Evolutionary conservation across 2,113 vertebrate species (phyloP), one percentile per base, ranked within the genome.

Genomic region (Rhinopomastus cyanomelas): DNA sequence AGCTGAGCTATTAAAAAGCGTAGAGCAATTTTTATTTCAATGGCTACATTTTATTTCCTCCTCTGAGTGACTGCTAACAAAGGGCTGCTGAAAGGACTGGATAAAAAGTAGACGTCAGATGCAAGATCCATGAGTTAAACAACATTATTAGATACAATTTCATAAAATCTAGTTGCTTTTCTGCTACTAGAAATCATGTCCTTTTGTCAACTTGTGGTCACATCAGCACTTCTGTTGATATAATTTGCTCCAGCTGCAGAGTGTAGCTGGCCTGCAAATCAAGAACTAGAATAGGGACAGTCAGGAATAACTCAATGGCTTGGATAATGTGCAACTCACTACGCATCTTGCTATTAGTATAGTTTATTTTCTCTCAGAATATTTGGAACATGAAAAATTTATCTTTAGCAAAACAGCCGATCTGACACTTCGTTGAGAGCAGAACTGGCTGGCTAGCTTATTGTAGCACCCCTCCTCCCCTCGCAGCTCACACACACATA

Each of bases 121-220:
- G 97, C 97, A 98, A 97, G 97, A 98, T 98, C 97, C 97, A 97
- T 96, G 97, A 98, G 97, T 98, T 98, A 97, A 98, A 98, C 97
- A 98, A 98, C 97, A 98, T 98, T 98, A 98, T 98, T 98, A 98
- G 97, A 98, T 98, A 98, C 97, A 98, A 98, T 98, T 98, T 98
- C 97, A 98, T 98, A 98, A 98, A 98, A 98, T 98, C 97, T 98
- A 98, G 97, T 98, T 98, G 97, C 98, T 98, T 98, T 98, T 98
- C 97, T 98, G 97, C 97, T 98, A 97, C 97, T 97, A 98, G 97
- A 98, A 98, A 98, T 98, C 98, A 98, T 98, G 97, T 98, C 98
- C 98, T 98, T 98, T 98, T 98, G 98, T 98, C 98, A 98, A 97
- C 98, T 98, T 98, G 97, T 98, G 98, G 98, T 98, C 98, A 98